Conservation (phyloP, 2,797 vertebrate species). For the Falco biarmicus region DNA sequence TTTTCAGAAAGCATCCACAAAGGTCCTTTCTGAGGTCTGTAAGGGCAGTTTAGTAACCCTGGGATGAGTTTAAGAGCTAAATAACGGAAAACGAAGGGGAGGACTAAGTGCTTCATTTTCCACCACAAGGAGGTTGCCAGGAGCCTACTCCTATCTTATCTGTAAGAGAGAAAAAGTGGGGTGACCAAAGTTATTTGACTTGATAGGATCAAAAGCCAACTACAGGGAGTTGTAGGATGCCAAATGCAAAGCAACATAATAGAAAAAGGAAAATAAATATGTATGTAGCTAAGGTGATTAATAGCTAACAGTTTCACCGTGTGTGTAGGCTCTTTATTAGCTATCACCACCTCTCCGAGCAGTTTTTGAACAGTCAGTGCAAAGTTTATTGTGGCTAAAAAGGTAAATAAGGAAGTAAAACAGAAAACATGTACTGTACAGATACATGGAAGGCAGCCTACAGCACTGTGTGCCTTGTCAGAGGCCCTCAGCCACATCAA, state of each 20-base stretch:
- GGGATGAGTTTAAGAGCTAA: background rate
- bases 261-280: background rate
- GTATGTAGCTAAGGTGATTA: background rate
- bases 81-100: background rate
- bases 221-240: background rate
- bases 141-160: background rate
- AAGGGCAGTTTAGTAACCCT: background rate
- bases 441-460: background rate
- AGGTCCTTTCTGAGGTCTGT: background rate
- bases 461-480: background rate
- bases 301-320: background rate
- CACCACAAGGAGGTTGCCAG: background rate
- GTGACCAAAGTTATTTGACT: background rate
- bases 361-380: background rate
- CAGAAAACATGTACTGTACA: background rate
- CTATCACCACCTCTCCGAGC: background rate
- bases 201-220: background rate
- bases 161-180: background rate
- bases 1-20: background rate
- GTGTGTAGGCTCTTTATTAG: background rate
- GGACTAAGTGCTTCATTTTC: background rate
- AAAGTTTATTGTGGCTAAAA: background rate
- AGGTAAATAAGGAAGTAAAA: background rate
- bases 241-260: background rate
- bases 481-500: background rate